Conservation (phyloP, 2,113 vertebrate genomes). For the Mormyrus lacerda region DNA sequence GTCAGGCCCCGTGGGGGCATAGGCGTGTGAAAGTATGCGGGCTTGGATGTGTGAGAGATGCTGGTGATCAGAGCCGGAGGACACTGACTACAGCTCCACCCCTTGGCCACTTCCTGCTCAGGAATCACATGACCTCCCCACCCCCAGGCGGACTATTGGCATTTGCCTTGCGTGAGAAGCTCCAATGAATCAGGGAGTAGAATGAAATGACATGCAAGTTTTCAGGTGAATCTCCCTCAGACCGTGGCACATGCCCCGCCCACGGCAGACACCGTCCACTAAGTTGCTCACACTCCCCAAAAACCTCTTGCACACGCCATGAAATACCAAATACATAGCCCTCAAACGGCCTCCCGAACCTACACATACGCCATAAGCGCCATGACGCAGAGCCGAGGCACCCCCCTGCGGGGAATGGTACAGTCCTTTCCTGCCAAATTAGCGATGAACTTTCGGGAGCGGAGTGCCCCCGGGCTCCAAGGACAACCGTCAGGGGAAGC, state of each 20-base stretch:
- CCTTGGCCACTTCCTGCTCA: slow-evolving; percentile 38
- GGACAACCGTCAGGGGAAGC: slow-evolving; percentile 67
- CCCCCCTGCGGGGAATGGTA: background rate
- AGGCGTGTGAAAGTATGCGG: slow-evolving; percentile 37
- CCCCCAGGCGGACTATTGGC: background rate
- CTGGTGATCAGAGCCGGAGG: slow-evolving; percentile 39
- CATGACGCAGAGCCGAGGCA: too few relatives aligned
- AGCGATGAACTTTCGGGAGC: slow-evolving; percentile 55
- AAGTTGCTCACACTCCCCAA: background rate
- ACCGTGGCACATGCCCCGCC: background rate
- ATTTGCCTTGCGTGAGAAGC: background rate
- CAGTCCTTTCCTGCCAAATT: slow-evolving; percentile 33
- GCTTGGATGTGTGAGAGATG: slow-evolving; percentile 40
- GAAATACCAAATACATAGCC: background rate
- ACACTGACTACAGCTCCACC: background rate
- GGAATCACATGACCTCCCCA: slow-evolving; percentile 22
- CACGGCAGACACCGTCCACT: background rate
- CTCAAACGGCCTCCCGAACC: background rate
- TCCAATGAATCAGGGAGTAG: background rate
- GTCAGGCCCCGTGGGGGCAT: slow-evolving; percentile 34
- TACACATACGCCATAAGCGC: background rate
- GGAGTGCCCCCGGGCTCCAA: slow-evolving; percentile 57
- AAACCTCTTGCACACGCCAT: background rate
- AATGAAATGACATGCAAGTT: background rate
- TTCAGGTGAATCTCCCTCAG: background rate